These are phyloP conservation scores for Chaenodraco wilsoni DNA, from an alignment of 2,797 vertebrate genomes.

Conservation along the genomic window DNA sequence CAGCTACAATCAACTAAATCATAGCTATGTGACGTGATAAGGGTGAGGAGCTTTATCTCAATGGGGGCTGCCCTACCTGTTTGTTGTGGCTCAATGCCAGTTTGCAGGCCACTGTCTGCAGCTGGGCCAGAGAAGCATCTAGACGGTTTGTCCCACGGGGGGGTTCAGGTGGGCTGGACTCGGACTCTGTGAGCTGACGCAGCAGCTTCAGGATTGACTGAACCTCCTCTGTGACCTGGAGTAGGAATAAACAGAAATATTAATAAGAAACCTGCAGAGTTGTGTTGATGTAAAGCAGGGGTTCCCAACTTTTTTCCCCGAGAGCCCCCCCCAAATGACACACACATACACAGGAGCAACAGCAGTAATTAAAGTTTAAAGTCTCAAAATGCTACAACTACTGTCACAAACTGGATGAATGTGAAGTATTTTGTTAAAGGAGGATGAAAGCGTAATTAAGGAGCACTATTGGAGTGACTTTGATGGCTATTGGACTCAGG, in stretches of 20 bases:
- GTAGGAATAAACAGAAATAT: background rate
- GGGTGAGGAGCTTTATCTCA: conserved; percentile 9
- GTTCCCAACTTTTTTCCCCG: too few relatives aligned
- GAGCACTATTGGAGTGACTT: too few relatives aligned
- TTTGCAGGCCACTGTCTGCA: conserved; percentile 76
- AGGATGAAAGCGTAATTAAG: too few relatives aligned
- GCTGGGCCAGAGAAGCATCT: conserved; percentile 72
- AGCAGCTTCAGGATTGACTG: conserved; percentile 80
- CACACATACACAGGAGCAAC: too few relatives aligned
- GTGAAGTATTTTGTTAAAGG: too few relatives aligned
- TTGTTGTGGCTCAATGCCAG: conserved; percentile 74
- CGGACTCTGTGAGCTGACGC: conserved; percentile 66
- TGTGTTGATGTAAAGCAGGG: background rate
- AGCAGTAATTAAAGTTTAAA: too few relatives aligned
- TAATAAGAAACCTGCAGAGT: background rate
- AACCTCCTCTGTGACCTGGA: conserved; percentile 81
- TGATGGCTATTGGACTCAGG: too few relatives aligned
- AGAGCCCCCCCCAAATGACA: too few relatives aligned
- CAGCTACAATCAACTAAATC: conserved; percentile 22
- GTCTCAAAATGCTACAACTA: too few relatives aligned
- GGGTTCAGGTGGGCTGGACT: conserved; percentile 7
- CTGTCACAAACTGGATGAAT: too few relatives aligned
- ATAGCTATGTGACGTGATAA: background rate
- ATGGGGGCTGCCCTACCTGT: conserved; percentile 61
- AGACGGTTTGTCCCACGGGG: conserved; percentile 43